Evolutionary conservation across 2,797 vertebrate species (phyloP).

Genomic region (Lepus townsendii): DNA sequence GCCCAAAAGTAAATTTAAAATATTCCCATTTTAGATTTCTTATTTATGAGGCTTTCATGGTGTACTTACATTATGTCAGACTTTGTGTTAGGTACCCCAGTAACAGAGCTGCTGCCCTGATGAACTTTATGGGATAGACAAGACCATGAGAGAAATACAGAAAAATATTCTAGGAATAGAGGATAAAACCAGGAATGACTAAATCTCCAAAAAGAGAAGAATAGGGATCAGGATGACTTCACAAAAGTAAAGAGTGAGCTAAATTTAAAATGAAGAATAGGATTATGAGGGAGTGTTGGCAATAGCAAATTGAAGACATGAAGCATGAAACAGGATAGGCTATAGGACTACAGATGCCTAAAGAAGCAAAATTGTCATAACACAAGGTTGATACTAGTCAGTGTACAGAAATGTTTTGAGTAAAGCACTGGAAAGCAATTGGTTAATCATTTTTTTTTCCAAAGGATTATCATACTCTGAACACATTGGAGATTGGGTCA

Average conservation of each 20-base stretch:
- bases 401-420: conserved; percentile 18
- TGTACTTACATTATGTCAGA: neutral
- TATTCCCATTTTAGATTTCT: conserved; percentile 45
- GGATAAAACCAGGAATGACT: neutral
- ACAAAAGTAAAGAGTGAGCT: neutral
- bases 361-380: neutral
- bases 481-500: neutral
- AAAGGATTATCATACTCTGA: neutral
- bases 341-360: neutral
- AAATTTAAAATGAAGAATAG: conserved; percentile 44
- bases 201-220: neutral
- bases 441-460: conserved; percentile 8
- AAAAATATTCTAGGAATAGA: neutral
- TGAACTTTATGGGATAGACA: neutral
- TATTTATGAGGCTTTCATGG: neutral
- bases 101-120: neutral
- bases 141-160: neutral
- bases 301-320: neutral
- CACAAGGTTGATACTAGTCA: neutral
- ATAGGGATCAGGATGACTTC: neutral
- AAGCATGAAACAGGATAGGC: neutral
- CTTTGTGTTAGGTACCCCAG: neutral
- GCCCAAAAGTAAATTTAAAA: conserved; percentile 29
- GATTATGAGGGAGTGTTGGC: neutral
- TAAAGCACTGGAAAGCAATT: neutral